A percentile compares a stretch with the other conserved stretches of the same genome.
These are phyloP conservation scores for Prostheceraeus crozeri DNA, from an alignment of 2,888 invertebrate genomes.

Conservation along the genomic window DNA sequence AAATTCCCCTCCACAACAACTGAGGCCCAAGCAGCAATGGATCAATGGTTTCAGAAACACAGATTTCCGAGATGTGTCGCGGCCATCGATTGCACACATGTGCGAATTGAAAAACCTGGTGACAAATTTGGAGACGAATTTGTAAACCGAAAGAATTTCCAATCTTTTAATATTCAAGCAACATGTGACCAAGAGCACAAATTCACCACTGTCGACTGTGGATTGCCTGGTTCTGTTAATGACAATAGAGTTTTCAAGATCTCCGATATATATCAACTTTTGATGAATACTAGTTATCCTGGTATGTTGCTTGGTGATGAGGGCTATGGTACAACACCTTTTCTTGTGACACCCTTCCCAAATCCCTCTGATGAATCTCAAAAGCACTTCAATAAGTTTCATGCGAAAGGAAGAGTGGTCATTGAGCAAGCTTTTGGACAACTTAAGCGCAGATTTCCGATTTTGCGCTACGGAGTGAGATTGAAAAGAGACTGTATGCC, in stretches of 20 bases:
- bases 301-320: conserved; percentile 26
- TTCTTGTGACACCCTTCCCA: conserved; percentile 30
- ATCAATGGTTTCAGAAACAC: background rate
- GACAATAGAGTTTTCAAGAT: conserved; percentile 8
- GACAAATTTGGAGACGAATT: conserved; percentile 19
- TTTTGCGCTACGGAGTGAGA: no score
- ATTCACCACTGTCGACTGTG: conserved; percentile 2
- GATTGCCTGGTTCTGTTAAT: conserved; percentile 13
- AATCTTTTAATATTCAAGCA: conserved; percentile 19
- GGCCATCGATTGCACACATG: conserved; percentile 13
- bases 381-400: conserved; percentile 29
- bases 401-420: conserved; percentile 16
- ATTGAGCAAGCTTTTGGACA: conserved; percentile 32
- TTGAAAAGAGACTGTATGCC: no score
- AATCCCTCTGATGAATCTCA: background rate
- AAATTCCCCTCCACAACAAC: conserved; percentile 5
- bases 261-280: conserved; percentile 3
- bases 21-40: background rate
- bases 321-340: conserved; percentile 31
- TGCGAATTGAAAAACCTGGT: conserved; percentile 17
- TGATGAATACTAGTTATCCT: background rate
- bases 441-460: no score
- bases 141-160: conserved; percentile 11
- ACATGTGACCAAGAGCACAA: background rate
- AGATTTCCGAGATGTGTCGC: no score